Conservation (phyloP, 2,888 invertebrate genomes). For the Nymphalis urticae region DNA sequence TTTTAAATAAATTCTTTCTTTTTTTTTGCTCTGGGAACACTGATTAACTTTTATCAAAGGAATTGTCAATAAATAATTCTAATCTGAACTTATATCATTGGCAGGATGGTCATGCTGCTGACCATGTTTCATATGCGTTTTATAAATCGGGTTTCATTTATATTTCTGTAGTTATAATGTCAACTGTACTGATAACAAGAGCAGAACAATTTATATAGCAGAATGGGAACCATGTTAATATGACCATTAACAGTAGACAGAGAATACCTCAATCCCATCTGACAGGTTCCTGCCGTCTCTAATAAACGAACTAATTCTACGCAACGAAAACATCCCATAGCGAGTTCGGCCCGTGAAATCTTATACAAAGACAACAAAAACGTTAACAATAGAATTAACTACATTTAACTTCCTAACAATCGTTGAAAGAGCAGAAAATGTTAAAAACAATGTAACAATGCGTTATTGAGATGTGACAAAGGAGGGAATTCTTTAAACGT, state of each 20-base stretch:
- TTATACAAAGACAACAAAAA: slow-evolving; percentile 53
- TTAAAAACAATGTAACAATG: slow-evolving; percentile 69
- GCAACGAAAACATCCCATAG: slow-evolving; percentile 59
- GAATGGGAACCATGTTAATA: slow-evolving; percentile 13
- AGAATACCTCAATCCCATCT: slow-evolving; percentile 60
- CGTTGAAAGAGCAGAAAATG: slow-evolving; percentile 67
- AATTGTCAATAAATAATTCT: too few relatives aligned
- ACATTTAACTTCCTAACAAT: slow-evolving; percentile 80
- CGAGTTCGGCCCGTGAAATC: slow-evolving; percentile 67
- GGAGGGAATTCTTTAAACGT: slow-evolving; percentile 56
- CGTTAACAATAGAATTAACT: slow-evolving; percentile 67
- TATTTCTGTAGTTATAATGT: too few relatives aligned
- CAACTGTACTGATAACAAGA: too few relatives aligned
- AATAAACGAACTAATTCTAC: slow-evolving; percentile 75
- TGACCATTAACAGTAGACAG: slow-evolving; percentile 24
- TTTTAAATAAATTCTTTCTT: too few relatives aligned
- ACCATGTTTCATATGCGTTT: too few relatives aligned
- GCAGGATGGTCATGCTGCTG: too few relatives aligned
- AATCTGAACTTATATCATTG: too few relatives aligned
- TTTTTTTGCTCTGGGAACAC: too few relatives aligned
- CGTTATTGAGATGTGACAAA: slow-evolving; percentile 54
- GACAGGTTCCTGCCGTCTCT: slow-evolving; percentile 68
- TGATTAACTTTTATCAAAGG: too few relatives aligned
- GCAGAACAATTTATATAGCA: neutral
- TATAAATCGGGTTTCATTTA: too few relatives aligned